Conservation (phyloP, 2,888 invertebrate genomes). For the Augochlorella aurata region DNA sequence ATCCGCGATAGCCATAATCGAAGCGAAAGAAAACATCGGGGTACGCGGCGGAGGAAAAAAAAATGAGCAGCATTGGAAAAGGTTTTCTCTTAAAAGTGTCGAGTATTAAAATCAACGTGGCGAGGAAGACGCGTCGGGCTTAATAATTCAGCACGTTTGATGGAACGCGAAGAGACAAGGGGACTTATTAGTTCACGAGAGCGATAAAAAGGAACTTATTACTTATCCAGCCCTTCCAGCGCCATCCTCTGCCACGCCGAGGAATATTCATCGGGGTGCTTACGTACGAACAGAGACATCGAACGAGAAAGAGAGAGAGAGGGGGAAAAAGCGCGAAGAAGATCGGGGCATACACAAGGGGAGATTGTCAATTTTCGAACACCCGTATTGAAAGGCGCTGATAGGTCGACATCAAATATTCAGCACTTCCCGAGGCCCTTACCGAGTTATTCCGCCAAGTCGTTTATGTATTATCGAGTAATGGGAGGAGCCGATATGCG, state of each 20-base stretch:
- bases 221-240: constrained; percentile 72
- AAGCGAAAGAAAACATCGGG: neutral
- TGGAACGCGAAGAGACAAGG: constrained; percentile 66
- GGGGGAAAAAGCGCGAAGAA: constrained; percentile 11
- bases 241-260: constrained; percentile 44
- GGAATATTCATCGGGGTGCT: constrained; percentile 59
- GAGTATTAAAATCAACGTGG: constrained; percentile 45
- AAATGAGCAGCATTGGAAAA: neutral
- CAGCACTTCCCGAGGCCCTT: constrained; percentile 68
- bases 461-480: constrained; percentile 72
- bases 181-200: constrained; percentile 79
- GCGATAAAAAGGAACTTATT: constrained; percentile 80
- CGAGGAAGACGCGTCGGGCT: constrained; percentile 56
- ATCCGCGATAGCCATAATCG: neutral
- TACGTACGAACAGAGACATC: constrained; percentile 25
- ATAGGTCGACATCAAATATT: constrained; percentile 76
- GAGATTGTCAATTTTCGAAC: constrained; percentile 71
- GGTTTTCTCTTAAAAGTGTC: constrained; percentile 19
- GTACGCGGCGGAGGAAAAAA: neutral
- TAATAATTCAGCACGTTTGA: constrained; percentile 79
- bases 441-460: constrained; percentile 66
- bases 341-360: constrained; percentile 31
- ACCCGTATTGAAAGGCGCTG: constrained; percentile 75
- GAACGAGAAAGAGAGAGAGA: neutral
- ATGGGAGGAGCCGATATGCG: constrained; percentile 57